Evolutionary conservation across 2,797 vertebrate genomes (phyloP).

Genomic region (Hemitrygon akajei): DNA sequence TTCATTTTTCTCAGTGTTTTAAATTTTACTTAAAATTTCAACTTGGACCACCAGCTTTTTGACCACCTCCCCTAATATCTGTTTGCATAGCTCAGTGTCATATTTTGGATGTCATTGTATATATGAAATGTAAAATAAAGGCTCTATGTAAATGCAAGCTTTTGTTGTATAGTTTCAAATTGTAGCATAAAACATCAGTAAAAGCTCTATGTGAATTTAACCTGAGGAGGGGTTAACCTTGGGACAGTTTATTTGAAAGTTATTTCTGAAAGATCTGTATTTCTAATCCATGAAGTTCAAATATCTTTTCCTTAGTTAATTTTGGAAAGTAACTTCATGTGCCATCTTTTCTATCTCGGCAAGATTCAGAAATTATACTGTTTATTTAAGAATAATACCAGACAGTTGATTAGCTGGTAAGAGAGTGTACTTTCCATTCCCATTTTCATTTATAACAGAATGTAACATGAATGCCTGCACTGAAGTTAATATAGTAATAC

Average conservation of each 20-base stretch:
- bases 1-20: not conserved
- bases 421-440: not conserved
- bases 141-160: not conserved
- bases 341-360: not conserved
- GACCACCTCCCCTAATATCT: not conserved
- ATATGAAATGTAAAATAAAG: not conserved
- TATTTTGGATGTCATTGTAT: not conserved
- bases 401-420: no score
- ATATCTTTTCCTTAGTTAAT: not conserved
- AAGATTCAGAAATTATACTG: not conserved
- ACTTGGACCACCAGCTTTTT: no score
- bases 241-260: not conserved
- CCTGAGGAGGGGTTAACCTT: not conserved
- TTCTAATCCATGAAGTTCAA: not conserved
- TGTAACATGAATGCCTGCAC: not conserved
- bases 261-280: not conserved
- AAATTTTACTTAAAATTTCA: not conserved
- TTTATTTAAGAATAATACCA: not conserved
- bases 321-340: not conserved
- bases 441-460: not conserved
- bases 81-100: not conserved
- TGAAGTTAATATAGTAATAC: not conserved
- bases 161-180: not conserved
- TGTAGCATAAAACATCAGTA: not conserved
- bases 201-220: not conserved